A percentile compares a stretch with the other conserved stretches of the same genome.
phyloP scores from a whole-genome alignment of 2,888 invertebrate species.

The Eupithecia subfuscata region DNA sequence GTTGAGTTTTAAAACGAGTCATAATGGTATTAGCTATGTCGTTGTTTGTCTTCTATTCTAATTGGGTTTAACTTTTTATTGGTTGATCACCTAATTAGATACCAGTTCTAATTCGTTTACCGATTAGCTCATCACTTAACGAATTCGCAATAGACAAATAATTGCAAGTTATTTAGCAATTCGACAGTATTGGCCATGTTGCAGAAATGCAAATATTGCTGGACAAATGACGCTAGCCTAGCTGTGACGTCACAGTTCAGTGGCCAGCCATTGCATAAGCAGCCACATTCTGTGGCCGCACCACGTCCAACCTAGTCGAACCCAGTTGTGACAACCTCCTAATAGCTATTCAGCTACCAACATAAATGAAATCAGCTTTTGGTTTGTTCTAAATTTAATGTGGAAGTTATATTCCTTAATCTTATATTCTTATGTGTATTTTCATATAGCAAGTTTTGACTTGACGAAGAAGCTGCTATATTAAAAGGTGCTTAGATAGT shows the following conservation, averaged over 20 bases:
- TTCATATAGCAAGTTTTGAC: too few species aligned
- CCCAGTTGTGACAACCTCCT: neutral
- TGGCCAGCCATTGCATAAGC: constrained; percentile 48
- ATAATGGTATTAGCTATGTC: neutral
- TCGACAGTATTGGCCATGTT: constrained; percentile 18
- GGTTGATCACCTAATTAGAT: neutral
- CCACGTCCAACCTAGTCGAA: neutral
- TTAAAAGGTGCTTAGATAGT: neutral
- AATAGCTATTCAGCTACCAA: neutral
- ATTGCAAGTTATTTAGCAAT: constrained; percentile 21
- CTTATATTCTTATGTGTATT: too few species aligned
- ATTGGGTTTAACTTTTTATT: neutral
- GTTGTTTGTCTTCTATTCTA: neutral
- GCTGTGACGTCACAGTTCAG: constrained; percentile 45
- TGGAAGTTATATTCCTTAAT: too few species aligned
- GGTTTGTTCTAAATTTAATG: neutral
- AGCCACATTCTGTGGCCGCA: constrained; percentile 42
- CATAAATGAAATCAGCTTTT: neutral
- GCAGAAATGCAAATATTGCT: constrained; percentile 24
- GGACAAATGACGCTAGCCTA: constrained; percentile 26
- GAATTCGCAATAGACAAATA: constrained; percentile 3
- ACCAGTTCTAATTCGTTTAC: neutral
- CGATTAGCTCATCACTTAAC: neutral
- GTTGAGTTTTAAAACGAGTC: neutral
- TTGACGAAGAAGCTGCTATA: neutral